Evolutionary conservation across 2,797 vertebrate species (phyloP).

Genomic region (Cynopterus sphinx): DNA sequence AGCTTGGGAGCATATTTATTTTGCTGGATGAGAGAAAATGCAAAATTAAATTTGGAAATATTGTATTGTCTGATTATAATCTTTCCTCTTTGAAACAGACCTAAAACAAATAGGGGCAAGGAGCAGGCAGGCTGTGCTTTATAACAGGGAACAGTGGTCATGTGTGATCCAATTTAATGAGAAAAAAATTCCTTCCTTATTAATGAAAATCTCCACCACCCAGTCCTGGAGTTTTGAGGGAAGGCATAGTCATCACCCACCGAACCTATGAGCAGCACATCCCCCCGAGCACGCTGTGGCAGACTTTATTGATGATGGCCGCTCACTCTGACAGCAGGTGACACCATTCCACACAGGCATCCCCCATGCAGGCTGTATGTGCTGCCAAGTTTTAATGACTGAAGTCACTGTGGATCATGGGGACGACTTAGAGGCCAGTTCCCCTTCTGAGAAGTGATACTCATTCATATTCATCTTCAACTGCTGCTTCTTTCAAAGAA

Average conservation of each 20-base stretch:
- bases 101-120: not conserved
- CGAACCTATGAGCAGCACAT: not conserved
- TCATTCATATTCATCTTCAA: not conserved
- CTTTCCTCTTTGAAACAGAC: not conserved
- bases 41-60: not conserved
- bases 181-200: not conserved
- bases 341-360: not conserved
- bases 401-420: not conserved
- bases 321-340: not conserved
- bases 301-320: not conserved
- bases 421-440: not conserved
- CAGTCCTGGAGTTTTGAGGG: not conserved
- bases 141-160: not conserved
- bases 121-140: not conserved
- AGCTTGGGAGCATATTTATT: not conserved
- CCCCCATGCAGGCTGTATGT: not conserved
- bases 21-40: not conserved
- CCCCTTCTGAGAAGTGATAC: not conserved
- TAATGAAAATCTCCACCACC: not conserved
- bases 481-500: not conserved
- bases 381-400: not conserved
- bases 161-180: not conserved
- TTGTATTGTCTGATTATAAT: not conserved
- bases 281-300: accelerated
- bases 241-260: not conserved